Base-by-base conservation (phyloP, 2,113 vertebrate genomes). In the Penelope pileata region DNA sequence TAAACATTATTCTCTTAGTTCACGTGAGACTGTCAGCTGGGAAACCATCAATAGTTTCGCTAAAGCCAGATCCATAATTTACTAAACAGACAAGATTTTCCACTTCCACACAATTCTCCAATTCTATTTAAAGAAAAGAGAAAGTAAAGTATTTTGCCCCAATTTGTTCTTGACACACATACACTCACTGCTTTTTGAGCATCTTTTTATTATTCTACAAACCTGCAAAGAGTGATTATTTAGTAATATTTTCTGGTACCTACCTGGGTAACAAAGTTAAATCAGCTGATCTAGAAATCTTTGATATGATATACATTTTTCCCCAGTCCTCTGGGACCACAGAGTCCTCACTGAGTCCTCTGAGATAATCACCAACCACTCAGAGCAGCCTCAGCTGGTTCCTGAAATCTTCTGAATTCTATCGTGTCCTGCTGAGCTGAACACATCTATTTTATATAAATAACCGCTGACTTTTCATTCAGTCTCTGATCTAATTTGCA, bases 291-390 rank as follows among this genome's bases (percentile, higher is more conserved):
- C 66, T 74, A 19, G 8, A 88, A 91, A 86, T 70, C 73, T 18
- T 16, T 91, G 54, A 24, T 50, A 43, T 0, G 0, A 58, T 42
- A 5, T 18, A 5, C 0, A 0, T 4, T 86, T 90, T 50, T 19
- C 47, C 81, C 32, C 17, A 43, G 14, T 67, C 47, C 38, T 67
- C 38, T 75, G 76, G 42, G 86, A 70, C 47, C 22, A 18, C 5
- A 78, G 32, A 63, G 73, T 18, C 80, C 80, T 88, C 86, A 45
- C 62, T 87, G 78, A 76, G 59, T 68, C 84, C 78, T 62, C 13
- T 6, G 67, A 67, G 56, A 74, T 59, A 88, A 88, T 70, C 76
- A 75, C 3, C 0, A 67, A 27, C 54, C 72, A 30, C n/a, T 86
- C 83, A 74, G 73, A 78, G 56, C 64, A 67, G 68, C 64, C 29